Conservation (phyloP, 2,797 vertebrate species). For the Austrolebias charrua region DNA sequence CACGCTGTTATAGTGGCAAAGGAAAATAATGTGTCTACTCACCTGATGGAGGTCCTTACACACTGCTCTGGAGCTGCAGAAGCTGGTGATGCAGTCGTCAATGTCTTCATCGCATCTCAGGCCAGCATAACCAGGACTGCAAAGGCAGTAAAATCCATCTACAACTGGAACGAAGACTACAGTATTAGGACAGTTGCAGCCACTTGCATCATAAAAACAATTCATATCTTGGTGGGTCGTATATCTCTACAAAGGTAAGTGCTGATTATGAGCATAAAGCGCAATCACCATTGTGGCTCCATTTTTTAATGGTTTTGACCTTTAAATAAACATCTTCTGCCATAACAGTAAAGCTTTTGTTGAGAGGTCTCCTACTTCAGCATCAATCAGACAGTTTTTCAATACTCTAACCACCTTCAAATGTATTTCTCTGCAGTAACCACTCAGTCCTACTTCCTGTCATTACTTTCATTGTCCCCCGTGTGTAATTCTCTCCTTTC, state of each 20-base stretch:
- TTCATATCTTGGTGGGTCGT: slow-evolving; percentile 31
- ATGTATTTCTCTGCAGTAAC: slow-evolving; percentile 50
- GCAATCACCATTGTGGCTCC: slow-evolving; percentile 28
- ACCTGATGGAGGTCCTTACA: slow-evolving; percentile 86
- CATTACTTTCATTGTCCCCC: slow-evolving; percentile 14
- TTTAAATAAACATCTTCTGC: slow-evolving; percentile 29
- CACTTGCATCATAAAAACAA: slow-evolving; percentile 53
- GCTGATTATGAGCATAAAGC: slow-evolving; percentile 40
- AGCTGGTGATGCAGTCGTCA: slow-evolving; percentile 81
- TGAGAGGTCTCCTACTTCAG: slow-evolving; percentile 34
- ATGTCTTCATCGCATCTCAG: slow-evolving; percentile 80
- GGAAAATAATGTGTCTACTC: slow-evolving; percentile 52
- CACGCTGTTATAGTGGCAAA: slow-evolving; percentile 16
- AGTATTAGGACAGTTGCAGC: slow-evolving; percentile 50
- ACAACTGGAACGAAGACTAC: slow-evolving; percentile 75
- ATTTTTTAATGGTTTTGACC: slow-evolving; percentile 34
- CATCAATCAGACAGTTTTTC: slow-evolving; percentile 44
- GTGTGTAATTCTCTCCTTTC: slow-evolving; percentile 32
- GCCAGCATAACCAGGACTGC: slow-evolving; percentile 82
- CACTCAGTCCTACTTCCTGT: slow-evolving; percentile 35
- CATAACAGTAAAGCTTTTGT: slow-evolving; percentile 28
- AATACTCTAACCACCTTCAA: slow-evolving; percentile 49
- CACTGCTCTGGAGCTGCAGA: slow-evolving; percentile 80
- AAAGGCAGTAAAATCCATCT: slow-evolving; percentile 84
- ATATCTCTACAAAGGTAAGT: slow-evolving; percentile 50